phyloP scores from a whole-genome alignment of 2,797 vertebrate species.

The Vireo griseus region DNA sequence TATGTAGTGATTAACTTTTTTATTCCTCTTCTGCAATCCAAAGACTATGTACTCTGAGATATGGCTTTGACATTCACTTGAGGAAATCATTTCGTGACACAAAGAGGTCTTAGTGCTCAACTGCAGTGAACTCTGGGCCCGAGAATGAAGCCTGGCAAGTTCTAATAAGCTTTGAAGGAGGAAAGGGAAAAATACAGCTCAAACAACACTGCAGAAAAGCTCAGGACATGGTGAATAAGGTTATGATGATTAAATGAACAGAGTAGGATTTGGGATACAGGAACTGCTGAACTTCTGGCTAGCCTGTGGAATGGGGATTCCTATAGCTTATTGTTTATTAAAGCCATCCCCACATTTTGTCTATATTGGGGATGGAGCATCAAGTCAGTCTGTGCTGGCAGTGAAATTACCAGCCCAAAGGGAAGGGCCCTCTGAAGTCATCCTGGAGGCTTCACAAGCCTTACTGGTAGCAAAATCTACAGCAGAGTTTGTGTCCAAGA shows the following conservation, averaged over 20 bases:
- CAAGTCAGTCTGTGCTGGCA: not conserved
- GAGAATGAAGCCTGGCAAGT: not conserved
- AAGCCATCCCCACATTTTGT: not conserved
- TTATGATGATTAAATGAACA: not conserved
- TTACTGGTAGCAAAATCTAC: not conserved
- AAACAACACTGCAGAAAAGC: not conserved
- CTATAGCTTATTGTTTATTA: not conserved
- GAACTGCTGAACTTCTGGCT: not conserved
- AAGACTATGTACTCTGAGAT: not conserved
- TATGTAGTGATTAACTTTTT: conserved; percentile 47
- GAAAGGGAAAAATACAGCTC: not conserved
- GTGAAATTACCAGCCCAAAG: not conserved
- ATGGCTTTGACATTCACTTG: conserved; percentile 23
- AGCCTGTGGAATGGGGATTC: not conserved
- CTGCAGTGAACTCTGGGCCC: not conserved
- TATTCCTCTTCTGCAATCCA: conserved; percentile 21
- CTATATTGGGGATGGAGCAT: not conserved
- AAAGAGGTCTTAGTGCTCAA: conserved; percentile 6
- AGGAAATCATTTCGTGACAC: conserved; percentile 12
- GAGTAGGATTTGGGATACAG: not conserved
- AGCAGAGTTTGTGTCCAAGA: not conserved
- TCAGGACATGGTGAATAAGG: not conserved
- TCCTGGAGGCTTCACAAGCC: not conserved
- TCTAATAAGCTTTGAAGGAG: conserved; percentile 7
- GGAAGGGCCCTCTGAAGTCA: not conserved